Percentiles rank a stretch among this genome's conserved stretches.
Evolutionary conservation across 2,797 vertebrate genomes (phyloP).

Genomic region (Epinephelus malabaricus): DNA sequence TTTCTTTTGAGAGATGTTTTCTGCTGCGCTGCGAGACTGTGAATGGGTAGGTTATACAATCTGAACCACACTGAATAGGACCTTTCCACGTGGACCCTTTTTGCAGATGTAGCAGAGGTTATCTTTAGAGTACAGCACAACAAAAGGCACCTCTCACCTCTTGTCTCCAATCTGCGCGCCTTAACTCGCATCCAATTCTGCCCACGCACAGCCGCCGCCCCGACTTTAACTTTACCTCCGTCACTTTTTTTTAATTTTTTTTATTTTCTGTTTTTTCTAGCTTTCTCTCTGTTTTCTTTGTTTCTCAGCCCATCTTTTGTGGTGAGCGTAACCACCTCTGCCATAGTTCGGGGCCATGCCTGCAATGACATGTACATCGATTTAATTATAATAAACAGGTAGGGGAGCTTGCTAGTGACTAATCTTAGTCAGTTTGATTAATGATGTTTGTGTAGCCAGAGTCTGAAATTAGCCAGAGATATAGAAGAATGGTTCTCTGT

Average conservation of each 20-base stretch:
- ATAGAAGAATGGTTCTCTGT: slow-evolving; percentile 59
- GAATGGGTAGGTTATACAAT: slow-evolving; percentile 61
- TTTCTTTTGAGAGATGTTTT: slow-evolving; percentile 58
- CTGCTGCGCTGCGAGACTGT: slow-evolving; percentile 39
- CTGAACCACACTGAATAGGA: slow-evolving; percentile 60
- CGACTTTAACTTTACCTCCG: slow-evolving; percentile 7
- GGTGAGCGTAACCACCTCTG: slow-evolving; percentile 32
- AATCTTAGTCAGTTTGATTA: slow-evolving; percentile 87
- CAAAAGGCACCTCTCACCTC: slow-evolving; percentile 58
- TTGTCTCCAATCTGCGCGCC: slow-evolving; percentile 37
- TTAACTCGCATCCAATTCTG: slow-evolving; percentile 43
- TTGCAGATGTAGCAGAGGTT: slow-evolving; percentile 48
- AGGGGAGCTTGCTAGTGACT: slow-evolving; percentile 78
- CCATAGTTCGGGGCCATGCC: slow-evolving; percentile 52
- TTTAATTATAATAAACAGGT: slow-evolving; percentile 87
- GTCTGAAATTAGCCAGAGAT: slow-evolving; percentile 79
- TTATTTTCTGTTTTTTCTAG: slow-evolving; percentile 26
- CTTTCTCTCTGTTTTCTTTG: slow-evolving; percentile 5
- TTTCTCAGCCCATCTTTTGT: slow-evolving; percentile 49
- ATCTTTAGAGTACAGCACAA: slow-evolving; percentile 62
- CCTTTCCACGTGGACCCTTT: slow-evolving; percentile 34
- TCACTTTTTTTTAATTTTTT: neutral
- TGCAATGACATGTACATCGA: slow-evolving; percentile 79
- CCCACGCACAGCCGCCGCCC: slow-evolving; percentile 8
- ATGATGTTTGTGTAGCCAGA: slow-evolving; percentile 83